Evolutionary conservation across 1,140 invertebrate species (phyloP).

Genomic region (Protaetia brevitarsis): DNA sequence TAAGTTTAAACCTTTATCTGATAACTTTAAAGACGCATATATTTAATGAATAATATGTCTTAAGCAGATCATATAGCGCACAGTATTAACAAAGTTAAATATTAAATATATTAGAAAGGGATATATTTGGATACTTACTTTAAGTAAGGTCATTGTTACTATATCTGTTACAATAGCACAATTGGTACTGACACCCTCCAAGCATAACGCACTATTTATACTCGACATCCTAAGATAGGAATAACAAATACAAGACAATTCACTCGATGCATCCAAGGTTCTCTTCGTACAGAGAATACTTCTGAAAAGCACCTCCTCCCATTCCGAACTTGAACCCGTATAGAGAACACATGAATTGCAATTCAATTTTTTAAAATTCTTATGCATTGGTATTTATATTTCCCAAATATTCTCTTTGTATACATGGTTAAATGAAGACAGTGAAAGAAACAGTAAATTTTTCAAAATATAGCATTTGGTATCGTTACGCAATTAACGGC

Average conservation of each 20-base stretch:
- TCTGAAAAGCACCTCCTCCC: neutral
- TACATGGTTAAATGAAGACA: too few relatives aligned
- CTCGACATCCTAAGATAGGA: neutral
- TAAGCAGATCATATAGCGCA: too few relatives aligned
- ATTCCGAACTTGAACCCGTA: constrained; percentile 8
- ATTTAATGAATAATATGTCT: too few relatives aligned
- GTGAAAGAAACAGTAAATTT: too few relatives aligned
- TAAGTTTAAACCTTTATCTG: too few relatives aligned
- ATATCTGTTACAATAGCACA: neutral
- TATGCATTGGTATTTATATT: too few relatives aligned
- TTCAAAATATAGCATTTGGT: too few relatives aligned
- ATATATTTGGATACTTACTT: constrained; percentile 1
- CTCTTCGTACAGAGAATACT: neutral
- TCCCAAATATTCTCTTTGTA: too few relatives aligned
- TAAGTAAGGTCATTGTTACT: constrained; percentile 2
- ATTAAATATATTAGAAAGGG: neutral
- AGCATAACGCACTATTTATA: constrained; percentile 11
- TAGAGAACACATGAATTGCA: neutral
- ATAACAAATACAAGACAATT: too few relatives aligned
- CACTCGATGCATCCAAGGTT: constrained; percentile 7
- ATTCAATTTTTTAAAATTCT: too few relatives aligned
- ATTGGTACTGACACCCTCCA: neutral
- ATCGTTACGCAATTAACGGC: too few relatives aligned
- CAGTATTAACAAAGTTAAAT: neutral
- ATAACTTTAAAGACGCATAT: too few relatives aligned